Conservation (phyloP, 2,797 vertebrate genomes). For the Phrynocephalus forsythii region DNA sequence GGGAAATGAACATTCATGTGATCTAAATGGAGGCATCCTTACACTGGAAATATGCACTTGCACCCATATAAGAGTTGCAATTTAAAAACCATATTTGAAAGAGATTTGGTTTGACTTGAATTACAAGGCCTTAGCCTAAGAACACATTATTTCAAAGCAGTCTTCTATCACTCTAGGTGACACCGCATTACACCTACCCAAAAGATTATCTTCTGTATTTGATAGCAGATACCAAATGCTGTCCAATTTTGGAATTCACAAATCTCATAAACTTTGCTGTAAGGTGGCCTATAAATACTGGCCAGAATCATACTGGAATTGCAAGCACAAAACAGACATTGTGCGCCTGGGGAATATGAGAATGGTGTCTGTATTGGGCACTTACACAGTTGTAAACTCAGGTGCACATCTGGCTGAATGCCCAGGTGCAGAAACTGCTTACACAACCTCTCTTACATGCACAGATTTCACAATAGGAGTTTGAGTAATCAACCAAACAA, state of each 20-base stretch:
- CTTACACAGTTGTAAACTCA: too few relatives aligned
- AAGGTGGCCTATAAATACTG: too few relatives aligned
- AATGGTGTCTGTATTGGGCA: too few relatives aligned
- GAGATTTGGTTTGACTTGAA: not conserved
- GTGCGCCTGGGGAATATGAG: too few relatives aligned
- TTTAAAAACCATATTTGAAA: not conserved
- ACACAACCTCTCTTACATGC: too few relatives aligned
- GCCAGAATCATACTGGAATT: too few relatives aligned
- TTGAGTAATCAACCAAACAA: not conserved
- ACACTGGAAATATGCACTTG: not conserved
- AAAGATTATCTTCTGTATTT: not conserved
- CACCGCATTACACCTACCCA: not conserved
- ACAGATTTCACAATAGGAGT: too few relatives aligned
- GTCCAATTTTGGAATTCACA: not conserved
- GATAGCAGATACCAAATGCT: not conserved
- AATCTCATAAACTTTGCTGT: too few relatives aligned
- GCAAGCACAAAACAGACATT: too few relatives aligned
- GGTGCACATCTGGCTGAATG: too few relatives aligned
- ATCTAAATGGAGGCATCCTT: not conserved
- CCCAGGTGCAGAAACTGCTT: too few relatives aligned
- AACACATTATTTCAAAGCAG: not conserved
- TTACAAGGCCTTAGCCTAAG: not conserved
- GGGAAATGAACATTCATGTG: too few relatives aligned
- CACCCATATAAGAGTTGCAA: not conserved
- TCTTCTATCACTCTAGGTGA: not conserved